A percentile compares a stretch with the other conserved stretches of the same genome.
These are phyloP conservation scores for Hyperoplus lanceolatus DNA, from an alignment of 2,797 vertebrate species.

Conservation along the genomic window DNA sequence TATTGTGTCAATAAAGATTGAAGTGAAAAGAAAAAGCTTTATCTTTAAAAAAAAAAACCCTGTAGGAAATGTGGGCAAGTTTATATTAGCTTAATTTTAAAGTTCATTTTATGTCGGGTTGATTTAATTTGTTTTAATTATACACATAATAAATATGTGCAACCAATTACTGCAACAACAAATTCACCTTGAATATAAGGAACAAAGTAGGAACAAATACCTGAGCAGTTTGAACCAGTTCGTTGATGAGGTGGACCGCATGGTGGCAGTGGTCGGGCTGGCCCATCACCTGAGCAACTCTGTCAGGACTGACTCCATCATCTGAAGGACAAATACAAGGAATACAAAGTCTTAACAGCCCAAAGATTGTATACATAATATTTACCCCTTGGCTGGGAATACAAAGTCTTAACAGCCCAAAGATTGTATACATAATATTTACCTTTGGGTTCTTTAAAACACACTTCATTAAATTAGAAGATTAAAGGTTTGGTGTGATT, in stretches of 20 bases:
- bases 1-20: too few relatives aligned
- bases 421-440: neutral
- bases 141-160: neutral
- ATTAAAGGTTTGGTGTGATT: neutral
- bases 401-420: neutral
- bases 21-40: too few relatives aligned
- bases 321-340: constrained; percentile 81
- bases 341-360: neutral
- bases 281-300: constrained; percentile 97
- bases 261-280: constrained; percentile 96
- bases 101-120: neutral
- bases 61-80: neutral
- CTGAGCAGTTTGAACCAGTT: constrained; percentile 97
- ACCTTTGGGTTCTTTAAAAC: neutral
- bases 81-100: neutral
- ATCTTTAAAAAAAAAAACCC: neutral
- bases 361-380: neutral
- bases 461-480: neutral
- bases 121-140: neutral
- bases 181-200: neutral
- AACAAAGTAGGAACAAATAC: constrained; percentile 72
- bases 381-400: neutral
- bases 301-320: constrained; percentile 94
- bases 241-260: constrained; percentile 95
- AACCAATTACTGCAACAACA: neutral